Percentiles rank a stretch among this genome's conserved stretches.
phyloP scores from a whole-genome alignment of 30 jellyfish, hydroid and myxozoan genomes.

The Hydractinia symbiolongicarpus region DNA sequence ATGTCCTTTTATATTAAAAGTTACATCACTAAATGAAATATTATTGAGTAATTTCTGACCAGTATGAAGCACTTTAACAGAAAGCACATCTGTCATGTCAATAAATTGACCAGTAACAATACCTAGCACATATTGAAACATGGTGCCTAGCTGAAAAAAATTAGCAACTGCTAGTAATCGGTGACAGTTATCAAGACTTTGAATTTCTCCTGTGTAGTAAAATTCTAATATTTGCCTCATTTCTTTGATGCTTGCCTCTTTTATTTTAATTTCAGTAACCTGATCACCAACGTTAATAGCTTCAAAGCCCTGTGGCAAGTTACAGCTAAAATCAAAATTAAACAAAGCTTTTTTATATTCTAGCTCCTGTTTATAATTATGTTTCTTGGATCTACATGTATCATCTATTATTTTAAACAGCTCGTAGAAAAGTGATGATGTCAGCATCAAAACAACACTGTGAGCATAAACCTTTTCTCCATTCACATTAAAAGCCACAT shows the following conservation, averaged over 20 bases:
- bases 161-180: constrained; percentile 41
- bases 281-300: constrained; percentile 43
- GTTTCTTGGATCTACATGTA: background rate
- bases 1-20: no score
- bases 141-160: constrained; percentile 35
- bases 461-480: constrained; percentile 62
- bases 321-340: constrained; percentile 34
- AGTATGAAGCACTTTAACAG: no score
- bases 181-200: constrained; percentile 11
- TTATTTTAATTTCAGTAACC: constrained; percentile 30
- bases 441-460: constrained; percentile 46
- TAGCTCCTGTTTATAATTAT: constrained; percentile 6
- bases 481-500: constrained; percentile 57
- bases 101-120: background rate
- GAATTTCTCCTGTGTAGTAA: constrained; percentile 58
- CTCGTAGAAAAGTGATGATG: constrained; percentile 50
- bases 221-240: constrained; percentile 48
- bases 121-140: constrained; percentile 35
- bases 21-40: no score
- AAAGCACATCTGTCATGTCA: no score
- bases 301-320: constrained; percentile 56
- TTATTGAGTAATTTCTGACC: no score
- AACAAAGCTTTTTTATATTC: constrained; percentile 43
- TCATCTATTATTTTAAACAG: background rate
- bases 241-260: constrained; percentile 15